Evolutionary conservation across 2,797 vertebrate species (phyloP).

Genomic region (Hemibagrus guttatus): DNA sequence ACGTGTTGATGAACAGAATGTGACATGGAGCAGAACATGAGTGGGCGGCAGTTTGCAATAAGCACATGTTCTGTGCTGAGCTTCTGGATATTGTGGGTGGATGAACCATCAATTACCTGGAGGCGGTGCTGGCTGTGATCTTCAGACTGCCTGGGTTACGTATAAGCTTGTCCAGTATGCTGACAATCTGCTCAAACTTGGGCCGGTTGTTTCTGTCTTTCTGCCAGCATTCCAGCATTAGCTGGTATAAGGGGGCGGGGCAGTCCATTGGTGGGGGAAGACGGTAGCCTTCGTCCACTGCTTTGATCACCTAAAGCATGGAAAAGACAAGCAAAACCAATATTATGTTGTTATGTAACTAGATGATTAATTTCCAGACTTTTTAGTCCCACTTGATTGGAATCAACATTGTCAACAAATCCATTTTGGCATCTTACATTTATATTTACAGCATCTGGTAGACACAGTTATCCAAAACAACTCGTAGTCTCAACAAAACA

Average conservation of each 20-base stretch:
- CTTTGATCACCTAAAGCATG: slow-evolving; percentile 90
- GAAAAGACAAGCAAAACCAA: not conserved
- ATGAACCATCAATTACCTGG: slow-evolving; percentile 80
- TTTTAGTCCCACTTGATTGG: not conserved
- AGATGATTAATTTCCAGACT: not conserved
- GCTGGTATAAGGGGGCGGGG: slow-evolving; percentile 94
- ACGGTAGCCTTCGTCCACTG: slow-evolving; percentile 96
- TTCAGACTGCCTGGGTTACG: slow-evolving; percentile 95
- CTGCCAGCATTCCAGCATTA: slow-evolving; percentile 99
- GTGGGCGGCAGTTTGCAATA: slow-evolving; percentile 20
- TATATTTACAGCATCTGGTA: not conserved
- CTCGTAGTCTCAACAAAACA: not conserved
- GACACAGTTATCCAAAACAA: not conserved
- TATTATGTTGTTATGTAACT: slow-evolving; percentile 1
- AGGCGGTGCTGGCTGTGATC: slow-evolving; percentile 90
- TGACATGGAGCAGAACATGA: slow-evolving; percentile 28
- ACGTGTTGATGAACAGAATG: slow-evolving; percentile 43
- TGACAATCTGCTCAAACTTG: slow-evolving; percentile 98
- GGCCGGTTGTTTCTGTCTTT: slow-evolving; percentile 98
- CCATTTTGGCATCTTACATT: not conserved
- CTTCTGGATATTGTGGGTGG: slow-evolving; percentile 5
- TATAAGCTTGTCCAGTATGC: slow-evolving; percentile 97
- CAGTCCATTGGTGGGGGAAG: slow-evolving; percentile 98
- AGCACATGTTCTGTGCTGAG: not conserved
- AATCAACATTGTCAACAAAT: not conserved